Percentiles rank a stretch among this genome's conserved stretches.
Conservation (phyloP, 2,888 invertebrate genomes). For the Limenitis arthemis region DNA sequence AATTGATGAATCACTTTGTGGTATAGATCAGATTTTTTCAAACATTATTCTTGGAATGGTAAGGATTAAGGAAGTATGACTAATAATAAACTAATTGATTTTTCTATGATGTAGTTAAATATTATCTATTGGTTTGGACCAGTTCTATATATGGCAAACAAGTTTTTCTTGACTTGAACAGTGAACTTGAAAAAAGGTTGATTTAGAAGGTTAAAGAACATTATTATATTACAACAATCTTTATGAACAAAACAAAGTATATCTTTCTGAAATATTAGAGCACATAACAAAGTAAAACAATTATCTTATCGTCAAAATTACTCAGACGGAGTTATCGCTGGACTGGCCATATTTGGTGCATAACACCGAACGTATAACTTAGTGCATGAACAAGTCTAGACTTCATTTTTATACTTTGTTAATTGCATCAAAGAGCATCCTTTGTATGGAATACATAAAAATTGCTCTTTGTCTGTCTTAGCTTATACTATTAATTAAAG, state of each 20-base stretch:
- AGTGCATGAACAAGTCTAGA: not conserved
- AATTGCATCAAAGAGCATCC: no score
- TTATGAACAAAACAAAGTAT: not conserved
- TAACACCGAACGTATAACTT: not conserved
- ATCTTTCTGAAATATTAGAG: not conserved
- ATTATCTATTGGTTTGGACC: conserved; percentile 6
- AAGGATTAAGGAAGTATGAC: no score
- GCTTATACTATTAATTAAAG: no score
- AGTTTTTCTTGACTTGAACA: conserved; percentile 12
- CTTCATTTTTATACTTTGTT: not conserved
- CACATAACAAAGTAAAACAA: conserved; percentile 5
- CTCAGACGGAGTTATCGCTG: conserved; percentile 8
- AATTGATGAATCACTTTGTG: no score
- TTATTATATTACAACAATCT: not conserved
- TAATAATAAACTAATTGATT: no score
- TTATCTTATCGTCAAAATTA: conserved; percentile 12
- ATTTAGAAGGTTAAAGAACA: not conserved
- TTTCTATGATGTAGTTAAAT: not conserved
- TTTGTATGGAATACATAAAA: no score
- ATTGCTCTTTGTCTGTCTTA: no score
- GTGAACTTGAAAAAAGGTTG: conserved; percentile 13
- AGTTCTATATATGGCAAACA: conserved; percentile 11
- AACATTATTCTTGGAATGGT: no score
- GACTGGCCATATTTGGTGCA: conserved; percentile 13
- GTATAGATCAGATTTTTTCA: no score